Conservation (phyloP, 2,113 vertebrate species). For the Antennarius striatus region DNA sequence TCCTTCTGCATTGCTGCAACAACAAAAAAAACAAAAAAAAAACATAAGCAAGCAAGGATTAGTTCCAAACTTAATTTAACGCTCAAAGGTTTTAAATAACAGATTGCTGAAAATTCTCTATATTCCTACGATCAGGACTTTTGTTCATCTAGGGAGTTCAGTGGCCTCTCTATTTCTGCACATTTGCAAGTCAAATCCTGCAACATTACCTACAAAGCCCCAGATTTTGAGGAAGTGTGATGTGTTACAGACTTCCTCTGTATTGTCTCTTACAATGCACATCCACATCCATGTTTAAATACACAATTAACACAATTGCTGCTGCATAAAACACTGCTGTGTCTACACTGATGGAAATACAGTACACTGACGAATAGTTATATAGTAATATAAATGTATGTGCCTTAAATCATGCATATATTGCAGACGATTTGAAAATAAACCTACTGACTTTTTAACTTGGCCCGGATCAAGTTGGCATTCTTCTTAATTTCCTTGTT, state of each 20-base stretch:
- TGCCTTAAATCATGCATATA: no score
- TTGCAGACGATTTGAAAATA: neutral
- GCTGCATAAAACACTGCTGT: no score
- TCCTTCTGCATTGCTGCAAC: constrained; percentile 83
- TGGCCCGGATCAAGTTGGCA: constrained; percentile 79
- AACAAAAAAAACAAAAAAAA: neutral
- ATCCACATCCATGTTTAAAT: neutral
- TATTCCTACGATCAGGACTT: neutral
- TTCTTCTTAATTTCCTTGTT: constrained; percentile 87
- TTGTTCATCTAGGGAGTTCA: neutral
- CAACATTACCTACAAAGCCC: neutral
- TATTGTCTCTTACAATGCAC: constrained; percentile 2
- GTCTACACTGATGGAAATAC: no score
- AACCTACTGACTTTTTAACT: constrained; percentile 78
- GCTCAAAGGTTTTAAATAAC: no score
- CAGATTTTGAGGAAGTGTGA: constrained; percentile 7
- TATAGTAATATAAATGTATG: no score
- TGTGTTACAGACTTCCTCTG: neutral
- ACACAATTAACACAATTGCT: no score
- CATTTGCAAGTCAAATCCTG: constrained; percentile 67
- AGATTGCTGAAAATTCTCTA: neutral
- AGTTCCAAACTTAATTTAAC: no score
- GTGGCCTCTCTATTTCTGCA: neutral
- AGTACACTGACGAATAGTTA: no score
- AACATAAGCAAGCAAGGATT: neutral